Base-by-base conservation (phyloP, 2,113 vertebrate genomes). In the Notiomystis cincta region DNA sequence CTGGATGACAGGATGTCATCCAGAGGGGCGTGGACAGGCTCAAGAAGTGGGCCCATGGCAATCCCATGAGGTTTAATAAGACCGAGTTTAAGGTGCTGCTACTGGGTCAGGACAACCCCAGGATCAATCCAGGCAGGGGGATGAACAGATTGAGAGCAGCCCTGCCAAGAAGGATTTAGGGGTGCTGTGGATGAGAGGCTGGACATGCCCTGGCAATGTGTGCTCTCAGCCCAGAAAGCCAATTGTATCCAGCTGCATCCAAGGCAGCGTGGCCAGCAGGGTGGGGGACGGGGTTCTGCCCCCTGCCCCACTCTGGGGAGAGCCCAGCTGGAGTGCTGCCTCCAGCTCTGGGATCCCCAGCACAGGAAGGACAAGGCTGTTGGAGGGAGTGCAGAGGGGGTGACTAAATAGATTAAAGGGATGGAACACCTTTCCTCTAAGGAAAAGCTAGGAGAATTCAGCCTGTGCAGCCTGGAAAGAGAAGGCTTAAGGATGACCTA, bases 281-380 rank as follows among this genome's bases (percentile, higher is more conserved):
- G 6, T 2, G 0, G 2, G 10, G 13, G 15, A 45, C 0, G 0
- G 20, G 7, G 15, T 14, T 30, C 37, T 73, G 15, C 23, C 37
- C 22, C 37, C 31, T 51, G 4, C 23, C 51, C 37, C 4, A 3
- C 12, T 33, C 58, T 50, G 44, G 25, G 33, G 35, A 51, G 7
- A 20, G 1, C 10, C 22, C 31, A 42, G 10, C 31, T 81, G 27
- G 4, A 56, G 1, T 4, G 3, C 51, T 72, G 18, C 27, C 42
- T 33, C 37, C 44, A 58, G 15, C 8, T 51, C 33, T 57, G 51
- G 22, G 9, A 13, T 28, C 18, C 27, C 7, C 22, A 44, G 12
- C 5, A 51, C 10, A 51, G 51, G 12, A 73, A 16, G 23, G 6
- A 40, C n/a, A 48, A 6, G 8, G 30, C 17, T 35, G 11, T 7